Conservation (phyloP, 2,113 vertebrate genomes). For the Malurus alboscapulatus region DNA sequence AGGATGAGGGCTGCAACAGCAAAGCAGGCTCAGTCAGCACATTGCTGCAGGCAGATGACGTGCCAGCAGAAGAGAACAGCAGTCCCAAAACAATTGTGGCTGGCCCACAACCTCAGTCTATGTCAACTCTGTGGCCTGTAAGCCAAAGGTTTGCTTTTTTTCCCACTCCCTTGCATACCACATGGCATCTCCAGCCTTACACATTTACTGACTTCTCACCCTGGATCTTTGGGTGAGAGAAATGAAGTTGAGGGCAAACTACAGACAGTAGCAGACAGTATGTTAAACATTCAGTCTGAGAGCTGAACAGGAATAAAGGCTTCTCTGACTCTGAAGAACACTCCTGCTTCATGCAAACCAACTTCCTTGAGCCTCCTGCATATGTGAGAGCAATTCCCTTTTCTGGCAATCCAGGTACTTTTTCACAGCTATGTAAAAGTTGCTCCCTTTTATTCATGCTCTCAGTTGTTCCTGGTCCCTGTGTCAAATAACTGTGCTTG, state of each 20-base stretch:
- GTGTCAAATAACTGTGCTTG: neutral
- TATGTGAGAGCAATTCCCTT: neutral
- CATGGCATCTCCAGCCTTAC: conserved; percentile 21
- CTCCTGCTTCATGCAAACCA: neutral
- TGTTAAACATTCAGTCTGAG: neutral
- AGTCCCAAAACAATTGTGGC: conserved; percentile 55
- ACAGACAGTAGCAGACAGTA: neutral
- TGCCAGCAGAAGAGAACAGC: conserved; percentile 53
- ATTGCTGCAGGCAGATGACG: conserved; percentile 50
- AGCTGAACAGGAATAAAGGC: neutral
- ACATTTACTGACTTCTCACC: neutral
- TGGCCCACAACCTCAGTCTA: conserved; percentile 37
- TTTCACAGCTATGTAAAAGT: neutral
- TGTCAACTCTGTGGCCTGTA: conserved; percentile 44
- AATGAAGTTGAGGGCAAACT: neutral
- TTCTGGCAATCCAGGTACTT: neutral
- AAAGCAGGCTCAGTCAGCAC: conserved; percentile 45
- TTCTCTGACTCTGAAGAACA: neutral
- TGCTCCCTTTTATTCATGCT: neutral
- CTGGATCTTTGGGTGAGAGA: neutral
- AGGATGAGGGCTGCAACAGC: neutral
- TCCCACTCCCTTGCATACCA: conserved; percentile 25
- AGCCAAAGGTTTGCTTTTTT: conserved; percentile 55
- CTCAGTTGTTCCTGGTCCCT: neutral
- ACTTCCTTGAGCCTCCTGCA: neutral